Conservation (phyloP, 2,888 invertebrate genomes). For the Hedychridium roseum region DNA sequence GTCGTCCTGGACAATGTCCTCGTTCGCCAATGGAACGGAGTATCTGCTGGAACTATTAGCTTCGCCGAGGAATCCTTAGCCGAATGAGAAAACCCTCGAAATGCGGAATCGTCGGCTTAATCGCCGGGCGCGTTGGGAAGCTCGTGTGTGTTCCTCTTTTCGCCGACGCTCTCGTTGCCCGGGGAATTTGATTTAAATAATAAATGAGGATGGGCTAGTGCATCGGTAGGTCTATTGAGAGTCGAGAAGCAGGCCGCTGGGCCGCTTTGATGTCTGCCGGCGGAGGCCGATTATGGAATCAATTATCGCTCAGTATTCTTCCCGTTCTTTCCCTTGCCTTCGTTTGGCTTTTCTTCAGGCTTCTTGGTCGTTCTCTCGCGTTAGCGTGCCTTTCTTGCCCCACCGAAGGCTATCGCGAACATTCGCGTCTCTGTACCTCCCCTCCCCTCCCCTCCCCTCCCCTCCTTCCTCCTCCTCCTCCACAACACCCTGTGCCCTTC, state of each 20-base stretch:
- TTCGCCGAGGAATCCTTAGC: no score
- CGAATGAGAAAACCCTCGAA: no score
- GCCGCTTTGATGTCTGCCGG: slow-evolving; percentile 47
- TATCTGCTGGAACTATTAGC: no score
- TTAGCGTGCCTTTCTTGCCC: background rate
- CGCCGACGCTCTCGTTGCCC: slow-evolving; percentile 20
- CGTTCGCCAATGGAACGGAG: no score
- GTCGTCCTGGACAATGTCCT: no score
- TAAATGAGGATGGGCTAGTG: slow-evolving; percentile 32
- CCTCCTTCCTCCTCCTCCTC: slow-evolving; percentile 11
- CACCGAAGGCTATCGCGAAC: no score
- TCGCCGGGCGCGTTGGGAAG: no score
- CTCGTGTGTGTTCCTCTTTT: no score
- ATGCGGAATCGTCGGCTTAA: no score
- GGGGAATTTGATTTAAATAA: slow-evolving; percentile 43
- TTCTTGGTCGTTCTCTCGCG: no score
- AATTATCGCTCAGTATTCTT: slow-evolving; percentile 44
- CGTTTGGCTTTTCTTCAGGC: slow-evolving; percentile 12
- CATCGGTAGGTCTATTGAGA: slow-evolving; percentile 19
- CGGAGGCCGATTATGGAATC: slow-evolving; percentile 49
- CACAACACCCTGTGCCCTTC: no score
- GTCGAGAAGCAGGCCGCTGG: slow-evolving; percentile 18
- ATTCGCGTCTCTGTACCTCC: slow-evolving; percentile 17
- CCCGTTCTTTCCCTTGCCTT: slow-evolving; percentile 19
- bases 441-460: slow-evolving; percentile 9